Conservation (phyloP, 2,113 vertebrate species). For the Desmodus rotundus region DNA sequence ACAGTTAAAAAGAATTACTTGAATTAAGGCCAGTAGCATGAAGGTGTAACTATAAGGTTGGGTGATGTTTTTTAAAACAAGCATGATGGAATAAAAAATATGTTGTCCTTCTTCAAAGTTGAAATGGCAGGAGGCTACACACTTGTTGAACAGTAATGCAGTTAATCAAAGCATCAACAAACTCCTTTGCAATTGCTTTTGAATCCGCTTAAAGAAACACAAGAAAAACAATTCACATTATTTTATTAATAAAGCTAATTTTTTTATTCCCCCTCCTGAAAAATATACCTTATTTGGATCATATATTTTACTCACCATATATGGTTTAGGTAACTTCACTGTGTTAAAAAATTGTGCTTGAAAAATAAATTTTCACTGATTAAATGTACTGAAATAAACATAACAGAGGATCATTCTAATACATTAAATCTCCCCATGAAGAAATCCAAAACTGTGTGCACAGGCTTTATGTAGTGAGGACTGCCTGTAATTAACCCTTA, state of each 20-base stretch:
- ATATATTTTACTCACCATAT: background rate
- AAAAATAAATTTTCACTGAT: background rate
- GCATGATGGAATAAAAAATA: background rate
- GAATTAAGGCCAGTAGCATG: background rate
- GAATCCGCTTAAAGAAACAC: constrained; percentile 11
- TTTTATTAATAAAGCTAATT: constrained; percentile 5
- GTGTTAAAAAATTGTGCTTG: background rate
- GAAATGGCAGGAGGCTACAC: background rate
- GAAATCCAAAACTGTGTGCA: background rate
- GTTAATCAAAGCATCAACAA: background rate
- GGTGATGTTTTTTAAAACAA: constrained; percentile 7
- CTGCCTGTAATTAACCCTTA: background rate
- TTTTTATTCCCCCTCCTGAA: background rate
- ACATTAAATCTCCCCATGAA: background rate
- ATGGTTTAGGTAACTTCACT: background rate
- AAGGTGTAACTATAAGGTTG: background rate
- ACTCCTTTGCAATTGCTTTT: background rate
- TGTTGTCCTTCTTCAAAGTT: background rate
- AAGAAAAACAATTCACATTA: background rate
- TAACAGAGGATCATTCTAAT: background rate
- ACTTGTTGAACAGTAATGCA: background rate
- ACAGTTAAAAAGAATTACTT: background rate
- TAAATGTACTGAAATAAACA: background rate
- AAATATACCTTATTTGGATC: background rate
- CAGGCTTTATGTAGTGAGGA: background rate